Base-by-base conservation (phyloP, 2,888 invertebrate species). In the Diarsia rubi region DNA sequence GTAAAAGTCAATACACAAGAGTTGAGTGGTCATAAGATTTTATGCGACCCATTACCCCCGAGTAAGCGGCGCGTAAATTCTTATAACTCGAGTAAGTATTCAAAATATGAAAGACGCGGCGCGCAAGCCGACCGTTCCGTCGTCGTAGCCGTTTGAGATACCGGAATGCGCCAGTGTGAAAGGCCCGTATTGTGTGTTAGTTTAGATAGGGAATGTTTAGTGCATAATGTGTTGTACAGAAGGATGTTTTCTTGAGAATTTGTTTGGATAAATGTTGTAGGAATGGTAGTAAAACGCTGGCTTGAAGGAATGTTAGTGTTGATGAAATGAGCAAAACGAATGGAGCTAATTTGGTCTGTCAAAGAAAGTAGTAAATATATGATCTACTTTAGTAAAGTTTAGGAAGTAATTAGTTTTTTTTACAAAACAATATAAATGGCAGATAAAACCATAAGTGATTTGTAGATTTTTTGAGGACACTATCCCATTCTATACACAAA, bases 61-160 rank as follows among this genome's bases (percentile, higher is more conserved):
- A 91, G 91, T 94, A 95, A 96, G 94, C 94, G 96, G 91, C 90
- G 92, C 96, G 95, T 96, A 96, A 96, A 96, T 96, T 96, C 96
- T 96, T 96, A 96, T 96, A 96, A 96, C 95, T 93, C 92, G 92
- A 90, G 92, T 92, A 93, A 94, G 94, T 93, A 96, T 95, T 95
- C 95, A 95, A 96, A 96, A 95, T 95, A 94, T 94, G 94, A 94
- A 94, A 92, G 94, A 90, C 87, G 87, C 75, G 87, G 74, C 79
- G 87, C 79, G 78, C 82, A 79, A 78, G 79, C 69, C 84, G 81
- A 31, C 79, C 80, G 79, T 85, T 84, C 74, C 69, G 75, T 64
- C 69, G 75, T 64, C 82, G 79, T 72, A 76, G 73, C 83, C 70
- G 87, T 82, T 82, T 75, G 79, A 87, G 88, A 86, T 88, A 83